Percentiles rank a stretch among this genome's conserved stretches.
Conservation (phyloP, 2,888 invertebrate species). For the Meteorus cinctellus region DNA sequence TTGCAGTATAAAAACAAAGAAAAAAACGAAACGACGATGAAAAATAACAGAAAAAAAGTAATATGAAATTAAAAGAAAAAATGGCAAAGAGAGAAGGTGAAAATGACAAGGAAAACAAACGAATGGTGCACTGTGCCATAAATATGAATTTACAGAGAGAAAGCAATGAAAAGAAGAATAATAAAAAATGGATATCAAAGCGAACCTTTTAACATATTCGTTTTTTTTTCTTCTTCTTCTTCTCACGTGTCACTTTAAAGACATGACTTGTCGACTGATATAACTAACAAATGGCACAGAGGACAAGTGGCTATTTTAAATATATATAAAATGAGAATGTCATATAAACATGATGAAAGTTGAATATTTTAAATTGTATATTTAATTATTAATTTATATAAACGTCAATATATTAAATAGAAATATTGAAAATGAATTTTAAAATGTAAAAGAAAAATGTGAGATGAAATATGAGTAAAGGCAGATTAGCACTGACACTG, state of each 20-base stretch:
- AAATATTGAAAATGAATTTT: neutral
- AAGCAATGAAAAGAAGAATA: constrained; percentile 8
- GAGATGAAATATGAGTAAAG: neutral
- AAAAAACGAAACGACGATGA: too few relatives aligned
- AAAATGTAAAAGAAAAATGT: neutral
- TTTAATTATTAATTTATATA: neutral
- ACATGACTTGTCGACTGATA: constrained; percentile 31
- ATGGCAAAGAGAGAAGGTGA: neutral
- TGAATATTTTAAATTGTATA: neutral
- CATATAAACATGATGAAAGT: constrained; percentile 18
- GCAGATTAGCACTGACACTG: constrained; percentile 32
- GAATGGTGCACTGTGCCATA: constrained; percentile 8
- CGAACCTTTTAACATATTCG: constrained; percentile 31
- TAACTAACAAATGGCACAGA: constrained; percentile 12
- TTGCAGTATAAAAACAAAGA: neutral
- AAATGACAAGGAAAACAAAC: constrained; percentile 25
- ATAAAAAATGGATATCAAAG: constrained; percentile 36
- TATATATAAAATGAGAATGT: constrained; percentile 19
- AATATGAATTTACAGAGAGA: constrained; percentile 6
- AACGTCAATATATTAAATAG: neutral
- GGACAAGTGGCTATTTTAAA: constrained; percentile 28
- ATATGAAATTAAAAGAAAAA: neutral
- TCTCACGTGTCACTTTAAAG: constrained; percentile 30
- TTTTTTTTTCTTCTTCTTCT: neutral
- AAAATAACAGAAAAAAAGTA: neutral